phyloP scores from a whole-genome alignment of 1,140 invertebrate species.

The Tachypleus tridentatus region DNA sequence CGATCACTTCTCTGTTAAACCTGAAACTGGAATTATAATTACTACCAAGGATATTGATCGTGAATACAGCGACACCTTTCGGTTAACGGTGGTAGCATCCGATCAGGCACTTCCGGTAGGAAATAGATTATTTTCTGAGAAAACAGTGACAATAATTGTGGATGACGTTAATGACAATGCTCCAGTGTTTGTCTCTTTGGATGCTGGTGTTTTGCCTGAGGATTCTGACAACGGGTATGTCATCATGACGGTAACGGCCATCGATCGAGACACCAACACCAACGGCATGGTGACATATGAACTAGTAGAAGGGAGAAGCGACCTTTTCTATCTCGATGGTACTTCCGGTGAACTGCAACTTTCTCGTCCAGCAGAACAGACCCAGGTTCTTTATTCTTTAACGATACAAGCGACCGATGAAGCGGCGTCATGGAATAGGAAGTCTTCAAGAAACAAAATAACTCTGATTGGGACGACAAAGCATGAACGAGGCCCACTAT shows the following conservation, averaged over 20 bases:
- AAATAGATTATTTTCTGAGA: slow-evolving; percentile 67
- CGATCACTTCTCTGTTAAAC: slow-evolving; percentile 79
- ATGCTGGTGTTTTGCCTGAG: slow-evolving; percentile 56
- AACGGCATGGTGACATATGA: slow-evolving; percentile 89
- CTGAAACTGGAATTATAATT: slow-evolving; percentile 71
- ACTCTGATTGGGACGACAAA: slow-evolving; percentile 52
- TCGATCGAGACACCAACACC: slow-evolving; percentile 72
- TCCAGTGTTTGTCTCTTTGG: slow-evolving; percentile 82
- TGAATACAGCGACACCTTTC: slow-evolving; percentile 77
- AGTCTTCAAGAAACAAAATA: slow-evolving; percentile 67
- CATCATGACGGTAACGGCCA: slow-evolving; percentile 61
- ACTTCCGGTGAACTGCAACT: slow-evolving; percentile 63
- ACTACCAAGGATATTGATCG: slow-evolving; percentile 71
- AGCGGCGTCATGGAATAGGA: slow-evolving; percentile 67
- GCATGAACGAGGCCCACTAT: slow-evolving; percentile 41
- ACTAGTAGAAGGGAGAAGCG: slow-evolving; percentile 50
- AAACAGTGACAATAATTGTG: slow-evolving; percentile 83
- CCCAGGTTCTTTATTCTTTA: slow-evolving; percentile 61
- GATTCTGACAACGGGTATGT: slow-evolving; percentile 37
- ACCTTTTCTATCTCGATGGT: slow-evolving; percentile 62
- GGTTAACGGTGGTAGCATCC: slow-evolving; percentile 37
- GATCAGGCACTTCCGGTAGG: slow-evolving; percentile 51
- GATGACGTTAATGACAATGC: slow-evolving; percentile 93
- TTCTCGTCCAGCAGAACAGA: slow-evolving; percentile 39
- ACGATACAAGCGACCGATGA: slow-evolving; percentile 82